phyloP scores from a whole-genome alignment of 2,113 vertebrate genomes.

The Corvus moneduloides region DNA sequence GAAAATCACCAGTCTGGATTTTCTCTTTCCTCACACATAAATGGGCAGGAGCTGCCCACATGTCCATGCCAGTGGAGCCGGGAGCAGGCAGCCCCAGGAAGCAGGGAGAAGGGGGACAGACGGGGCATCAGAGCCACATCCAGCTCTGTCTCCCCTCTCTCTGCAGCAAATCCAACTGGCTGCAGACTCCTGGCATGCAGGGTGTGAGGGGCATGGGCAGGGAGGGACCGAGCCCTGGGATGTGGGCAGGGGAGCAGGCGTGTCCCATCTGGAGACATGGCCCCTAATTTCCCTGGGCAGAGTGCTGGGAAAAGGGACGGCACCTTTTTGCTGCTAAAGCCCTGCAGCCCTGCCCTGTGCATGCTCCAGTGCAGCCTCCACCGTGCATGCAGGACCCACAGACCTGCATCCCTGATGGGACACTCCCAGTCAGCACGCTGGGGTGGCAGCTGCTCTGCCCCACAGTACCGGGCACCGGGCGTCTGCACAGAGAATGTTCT shows the following conservation, averaged over 20 bases:
- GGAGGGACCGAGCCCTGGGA: not conserved
- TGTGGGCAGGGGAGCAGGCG: not conserved
- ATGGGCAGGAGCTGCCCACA: conserved; percentile 37
- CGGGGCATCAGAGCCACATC: accelerated
- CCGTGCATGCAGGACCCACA: accelerated
- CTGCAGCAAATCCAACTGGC: not conserved
- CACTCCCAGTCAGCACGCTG: not conserved
- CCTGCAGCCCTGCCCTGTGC: not conserved
- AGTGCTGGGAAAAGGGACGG: not conserved
- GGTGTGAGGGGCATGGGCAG: not conserved
- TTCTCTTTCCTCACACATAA: conserved; percentile 35
- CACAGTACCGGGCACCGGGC: accelerated
- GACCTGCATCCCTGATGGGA: not conserved
- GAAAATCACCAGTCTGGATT: conserved; percentile 53
- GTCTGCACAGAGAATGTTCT: not conserved
- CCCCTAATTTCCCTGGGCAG: accelerated
- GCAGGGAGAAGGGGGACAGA: not conserved
- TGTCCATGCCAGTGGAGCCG: not conserved
- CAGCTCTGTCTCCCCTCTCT: not conserved
- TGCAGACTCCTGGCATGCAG: not conserved
- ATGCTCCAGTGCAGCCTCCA: not conserved
- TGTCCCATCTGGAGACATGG: accelerated
- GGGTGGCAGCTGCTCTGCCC: not conserved
- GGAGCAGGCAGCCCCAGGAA: not conserved
- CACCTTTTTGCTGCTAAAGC: not conserved